Conservation (phyloP, 2,113 vertebrate species). For the Prochilodus magdalenae region DNA sequence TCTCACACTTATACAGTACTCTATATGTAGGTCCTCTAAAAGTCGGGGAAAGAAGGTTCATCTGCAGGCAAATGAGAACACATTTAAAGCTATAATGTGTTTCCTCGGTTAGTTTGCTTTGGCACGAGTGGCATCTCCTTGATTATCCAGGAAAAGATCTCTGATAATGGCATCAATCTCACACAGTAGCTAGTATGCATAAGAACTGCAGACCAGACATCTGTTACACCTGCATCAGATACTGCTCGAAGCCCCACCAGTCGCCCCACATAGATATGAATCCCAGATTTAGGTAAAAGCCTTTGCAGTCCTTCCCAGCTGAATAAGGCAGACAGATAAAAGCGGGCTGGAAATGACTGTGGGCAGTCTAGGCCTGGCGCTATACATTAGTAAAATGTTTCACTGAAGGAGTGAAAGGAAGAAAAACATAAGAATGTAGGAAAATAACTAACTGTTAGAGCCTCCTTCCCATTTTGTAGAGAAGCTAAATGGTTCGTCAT, state of each 20-base stretch:
- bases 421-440: neutral
- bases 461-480: too few relatives aligned
- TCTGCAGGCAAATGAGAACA: neutral
- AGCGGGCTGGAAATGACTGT: neutral
- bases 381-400: neutral
- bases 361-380: too few relatives aligned
- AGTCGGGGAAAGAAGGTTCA: neutral
- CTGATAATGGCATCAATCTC: neutral
- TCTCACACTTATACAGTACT: too few relatives aligned
- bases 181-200: neutral
- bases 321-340: conserved; percentile 4
- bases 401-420: neutral
- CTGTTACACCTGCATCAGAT: neutral
- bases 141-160: neutral
- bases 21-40: neutral
- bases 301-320: neutral
- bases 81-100: neutral
- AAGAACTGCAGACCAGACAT: neutral
- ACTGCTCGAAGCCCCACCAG: neutral
- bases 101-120: neutral
- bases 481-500: neutral
- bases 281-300: neutral
- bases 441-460: neutral
- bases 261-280: neutral
- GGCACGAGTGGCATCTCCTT: neutral